A percentile compares a stretch with the other conserved stretches of the same genome.
These are phyloP conservation scores for Sphecodes monilicornis DNA, from an alignment of 2,888 invertebrate genomes.

Conservation along the genomic window DNA sequence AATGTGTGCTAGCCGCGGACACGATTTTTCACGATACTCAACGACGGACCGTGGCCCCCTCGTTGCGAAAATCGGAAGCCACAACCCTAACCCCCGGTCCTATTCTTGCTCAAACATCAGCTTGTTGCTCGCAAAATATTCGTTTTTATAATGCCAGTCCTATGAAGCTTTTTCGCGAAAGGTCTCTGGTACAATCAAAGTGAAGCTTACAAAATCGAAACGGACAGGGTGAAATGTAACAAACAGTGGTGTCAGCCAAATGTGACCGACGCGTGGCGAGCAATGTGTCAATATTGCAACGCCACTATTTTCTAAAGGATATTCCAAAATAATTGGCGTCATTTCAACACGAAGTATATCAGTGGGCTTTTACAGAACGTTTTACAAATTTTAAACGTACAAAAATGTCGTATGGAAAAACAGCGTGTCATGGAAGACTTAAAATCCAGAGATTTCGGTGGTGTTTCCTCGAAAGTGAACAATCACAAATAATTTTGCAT, in stretches of 20 bases:
- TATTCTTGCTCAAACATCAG: background rate
- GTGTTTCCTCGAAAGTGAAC: too few species aligned
- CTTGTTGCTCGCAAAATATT: background rate
- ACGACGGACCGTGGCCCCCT: background rate
- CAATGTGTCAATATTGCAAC: background rate
- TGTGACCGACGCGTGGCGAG: background rate
- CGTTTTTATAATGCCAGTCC: background rate
- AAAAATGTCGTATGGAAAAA: background rate
- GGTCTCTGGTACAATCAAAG: background rate
- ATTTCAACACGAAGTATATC: background rate
- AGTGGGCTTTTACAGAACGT: background rate
- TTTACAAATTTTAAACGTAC: background rate
- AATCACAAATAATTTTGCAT: too few species aligned
- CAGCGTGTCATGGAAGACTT: background rate
- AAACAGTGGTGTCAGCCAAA: background rate
- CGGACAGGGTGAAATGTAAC: background rate
- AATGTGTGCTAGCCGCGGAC: background rate
- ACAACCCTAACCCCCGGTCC: background rate
- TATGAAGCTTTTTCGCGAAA: background rate
- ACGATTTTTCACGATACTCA: constrained; percentile 14
- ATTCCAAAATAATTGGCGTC: background rate
- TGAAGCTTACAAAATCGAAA: background rate
- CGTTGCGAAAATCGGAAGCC: background rate
- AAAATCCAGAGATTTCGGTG: too few species aligned
- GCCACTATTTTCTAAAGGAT: background rate